Evolutionary conservation across 2,888 invertebrate genomes (phyloP), one percentile per base, ranked within the genome.

Genomic region (Neoascia interrupta): DNA sequence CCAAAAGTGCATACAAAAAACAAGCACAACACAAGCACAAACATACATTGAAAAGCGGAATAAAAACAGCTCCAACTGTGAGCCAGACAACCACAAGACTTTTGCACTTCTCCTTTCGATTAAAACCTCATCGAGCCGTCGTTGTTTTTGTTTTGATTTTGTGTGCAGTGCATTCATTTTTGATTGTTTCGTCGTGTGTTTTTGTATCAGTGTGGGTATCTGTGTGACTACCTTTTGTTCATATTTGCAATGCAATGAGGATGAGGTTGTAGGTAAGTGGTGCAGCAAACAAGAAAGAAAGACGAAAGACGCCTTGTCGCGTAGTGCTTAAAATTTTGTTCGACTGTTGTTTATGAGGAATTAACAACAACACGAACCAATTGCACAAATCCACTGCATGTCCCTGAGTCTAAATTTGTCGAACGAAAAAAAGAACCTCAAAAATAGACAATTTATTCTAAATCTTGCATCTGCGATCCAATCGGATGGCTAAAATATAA

Each of bases 391-490:
- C n/a, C n/a, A n/a, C 16, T 37, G 49, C 63, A 63, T 72, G 76
- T 47, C 64, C 72, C 58, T 79, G 72, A 79, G 76, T 41, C 60
- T 72, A 66, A 37, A 60, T 60, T 60, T 60, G 39, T n/a, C 13
- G 34, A 47, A 53, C 39, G 41, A 61, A 49, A 10, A 28, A 37
- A 36, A 53, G 51, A 70, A 34, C 39, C n/a, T 72, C 58, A 15
- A 66, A 79, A 79, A 79, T 72, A 79, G 72, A 72, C 72, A 66
- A 79, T 72, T n/a, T n/a, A n/a, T n/a, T n/a, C 72, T 43, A 61
- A 72, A 60, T 72, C 45, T 31, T 66, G 53, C 66, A 56, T 72
- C 43, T 70, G 63, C 47, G 26, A 43, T 53, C 34, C 53, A 26
- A 36, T 43, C 56, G 37, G 36, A 61, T 63, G 75, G 60, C 76